Percentiles rank a stretch among this genome's conserved stretches.
These are phyloP conservation scores for Diplazon laetatorius DNA, from an alignment of 2,888 invertebrate genomes.

Conservation along the genomic window DNA sequence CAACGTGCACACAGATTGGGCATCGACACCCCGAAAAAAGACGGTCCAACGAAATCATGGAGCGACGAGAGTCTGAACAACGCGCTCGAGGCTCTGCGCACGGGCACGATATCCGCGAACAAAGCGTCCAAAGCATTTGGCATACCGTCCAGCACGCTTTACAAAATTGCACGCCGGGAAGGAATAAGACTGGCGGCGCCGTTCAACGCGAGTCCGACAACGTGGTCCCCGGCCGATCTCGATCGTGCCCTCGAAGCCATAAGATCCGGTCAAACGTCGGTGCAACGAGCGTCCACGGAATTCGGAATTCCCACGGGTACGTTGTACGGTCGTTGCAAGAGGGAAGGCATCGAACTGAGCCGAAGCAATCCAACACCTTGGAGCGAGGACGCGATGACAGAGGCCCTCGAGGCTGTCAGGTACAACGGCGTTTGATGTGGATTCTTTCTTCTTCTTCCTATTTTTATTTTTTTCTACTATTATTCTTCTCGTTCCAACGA, in stretches of 20 bases:
- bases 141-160: conserved; percentile 95
- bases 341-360: conserved; percentile 94
- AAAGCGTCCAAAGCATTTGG: conserved; percentile 96
- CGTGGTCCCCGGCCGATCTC: conserved; percentile 93
- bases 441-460: not conserved
- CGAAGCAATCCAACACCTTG: conserved; percentile 96
- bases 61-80: conserved; percentile 92
- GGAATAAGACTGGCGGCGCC: conserved; percentile 94
- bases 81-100: conserved; percentile 91
- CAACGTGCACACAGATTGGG: conserved; percentile 94
- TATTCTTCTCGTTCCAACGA: no score
- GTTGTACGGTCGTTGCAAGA: conserved; percentile 93
- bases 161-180: conserved; percentile 95
- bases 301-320: conserved; percentile 95
- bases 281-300: conserved; percentile 93
- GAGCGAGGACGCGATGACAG: conserved; percentile 97
- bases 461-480: no score
- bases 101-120: conserved; percentile 94
- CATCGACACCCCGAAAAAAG: conserved; percentile 96
- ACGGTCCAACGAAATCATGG: conserved; percentile 94
- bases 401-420: conserved; percentile 95
- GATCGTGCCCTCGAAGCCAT: conserved; percentile 92
- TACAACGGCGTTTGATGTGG: conserved; percentile 73
- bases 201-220: conserved; percentile 94
- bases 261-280: conserved; percentile 90